A percentile compares a stretch with the other conserved stretches of the same genome.
Evolutionary conservation across 2,113 vertebrate genomes (phyloP).

Genomic region (Anguilla japonica): DNA sequence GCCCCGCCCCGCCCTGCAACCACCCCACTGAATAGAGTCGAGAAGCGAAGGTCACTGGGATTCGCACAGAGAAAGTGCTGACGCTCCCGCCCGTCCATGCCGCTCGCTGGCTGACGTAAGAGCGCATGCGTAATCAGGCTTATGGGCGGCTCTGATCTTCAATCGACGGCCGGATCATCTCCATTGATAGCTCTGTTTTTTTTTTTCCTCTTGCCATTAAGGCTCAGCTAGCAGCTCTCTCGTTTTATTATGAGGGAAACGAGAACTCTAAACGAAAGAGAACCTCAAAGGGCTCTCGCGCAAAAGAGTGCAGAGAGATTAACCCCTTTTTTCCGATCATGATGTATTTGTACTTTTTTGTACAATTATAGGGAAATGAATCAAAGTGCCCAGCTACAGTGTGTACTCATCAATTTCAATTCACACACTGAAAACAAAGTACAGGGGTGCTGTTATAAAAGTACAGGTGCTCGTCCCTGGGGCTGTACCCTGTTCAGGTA

Average conservation of each 20-base stretch:
- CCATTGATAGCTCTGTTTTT: conserved; percentile 61
- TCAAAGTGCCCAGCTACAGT: neutral
- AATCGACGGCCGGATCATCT: conserved; percentile 57
- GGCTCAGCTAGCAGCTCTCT: neutral
- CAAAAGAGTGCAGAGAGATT: neutral
- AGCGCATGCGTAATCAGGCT: conserved; percentile 63
- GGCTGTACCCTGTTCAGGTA: no score
- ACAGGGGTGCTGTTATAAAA: no score
- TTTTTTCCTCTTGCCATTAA: conserved; percentile 37
- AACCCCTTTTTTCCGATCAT: neutral
- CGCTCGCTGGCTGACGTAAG: conserved; percentile 53
- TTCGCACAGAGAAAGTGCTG: conserved; percentile 61
- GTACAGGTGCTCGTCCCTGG: no score
- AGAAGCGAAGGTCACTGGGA: conserved; percentile 44
- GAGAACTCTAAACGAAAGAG: neutral
- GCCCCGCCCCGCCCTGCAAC: neutral
- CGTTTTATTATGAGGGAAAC: neutral
- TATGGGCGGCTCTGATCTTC: conserved; percentile 58
- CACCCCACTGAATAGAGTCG: conserved; percentile 12
- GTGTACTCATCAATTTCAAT: neutral
- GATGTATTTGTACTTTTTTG: neutral
- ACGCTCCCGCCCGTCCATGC: conserved; percentile 58
- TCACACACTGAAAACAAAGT: no score
- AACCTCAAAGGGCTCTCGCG: neutral
- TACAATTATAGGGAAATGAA: neutral